Evolutionary conservation across 1,140 invertebrate species (phyloP).

Genomic region (Pogonomyrmex californicus): DNA sequence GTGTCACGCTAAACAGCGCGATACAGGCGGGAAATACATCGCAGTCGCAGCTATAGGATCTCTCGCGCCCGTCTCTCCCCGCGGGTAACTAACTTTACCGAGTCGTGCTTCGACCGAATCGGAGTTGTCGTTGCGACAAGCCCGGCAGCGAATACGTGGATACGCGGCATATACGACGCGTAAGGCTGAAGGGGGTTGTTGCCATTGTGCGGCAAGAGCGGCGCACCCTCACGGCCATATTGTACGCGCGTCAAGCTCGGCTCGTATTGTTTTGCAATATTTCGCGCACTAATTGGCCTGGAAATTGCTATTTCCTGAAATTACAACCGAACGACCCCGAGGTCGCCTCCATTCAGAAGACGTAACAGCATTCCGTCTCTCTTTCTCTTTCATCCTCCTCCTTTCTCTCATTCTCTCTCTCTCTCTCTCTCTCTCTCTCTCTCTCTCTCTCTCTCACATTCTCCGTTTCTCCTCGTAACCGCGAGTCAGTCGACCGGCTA

Average conservation of each 20-base stretch:
- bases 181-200: constrained; percentile 21
- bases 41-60: background rate
- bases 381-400: background rate
- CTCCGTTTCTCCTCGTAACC: constrained; percentile 34
- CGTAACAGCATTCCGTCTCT: constrained; percentile 52
- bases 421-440: background rate
- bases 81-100: constrained; percentile 19
- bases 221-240: constrained; percentile 63
- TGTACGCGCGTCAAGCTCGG: constrained; percentile 72
- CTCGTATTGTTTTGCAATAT: constrained; percentile 81
- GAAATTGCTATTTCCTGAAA: constrained; percentile 78
- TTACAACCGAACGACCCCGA: constrained; percentile 66
- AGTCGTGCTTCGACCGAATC: constrained; percentile 19
- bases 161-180: background rate
- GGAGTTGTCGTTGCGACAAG: constrained; percentile 23
- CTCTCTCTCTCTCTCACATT: background rate
- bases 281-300: constrained; percentile 81
- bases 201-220: constrained; percentile 38
- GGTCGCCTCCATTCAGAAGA: constrained; percentile 63
- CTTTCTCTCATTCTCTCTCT: background rate
- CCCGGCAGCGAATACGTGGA: constrained; percentile 4
- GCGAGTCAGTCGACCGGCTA: constrained; percentile 12
- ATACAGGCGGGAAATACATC: constrained; percentile 12
- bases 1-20: background rate
- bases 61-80: background rate